Conservation (phyloP, 1,140 invertebrate genomes). For the Orchestia grillus region DNA sequence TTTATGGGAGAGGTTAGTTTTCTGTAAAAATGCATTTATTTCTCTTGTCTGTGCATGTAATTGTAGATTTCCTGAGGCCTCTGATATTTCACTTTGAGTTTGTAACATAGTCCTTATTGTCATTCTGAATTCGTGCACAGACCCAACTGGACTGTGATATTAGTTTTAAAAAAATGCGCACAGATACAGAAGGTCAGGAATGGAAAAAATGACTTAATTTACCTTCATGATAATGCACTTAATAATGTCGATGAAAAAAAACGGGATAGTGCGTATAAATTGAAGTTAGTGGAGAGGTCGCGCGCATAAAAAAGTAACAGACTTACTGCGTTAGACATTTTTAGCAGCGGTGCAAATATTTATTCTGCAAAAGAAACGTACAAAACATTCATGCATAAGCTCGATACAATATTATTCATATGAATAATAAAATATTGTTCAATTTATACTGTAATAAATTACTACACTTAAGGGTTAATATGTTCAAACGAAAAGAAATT, state of each 20-base stretch:
- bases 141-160: background rate
- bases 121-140: too few relatives aligned
- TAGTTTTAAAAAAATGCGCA: background rate
- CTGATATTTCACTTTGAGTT: background rate
- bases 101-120: too few relatives aligned
- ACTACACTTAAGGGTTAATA: background rate
- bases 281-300: background rate
- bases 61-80: background rate
- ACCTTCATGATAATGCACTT: too few relatives aligned
- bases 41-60: background rate
- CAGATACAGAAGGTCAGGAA: background rate
- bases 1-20: conserved; percentile 73
- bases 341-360: too few relatives aligned
- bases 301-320: background rate
- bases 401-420: background rate
- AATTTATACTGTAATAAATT: background rate
- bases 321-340: background rate
- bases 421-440: background rate
- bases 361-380: too few relatives aligned
- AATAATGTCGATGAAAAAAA: too few relatives aligned
- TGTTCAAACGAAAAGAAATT: background rate
- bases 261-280: background rate
- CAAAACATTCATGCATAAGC: background rate
- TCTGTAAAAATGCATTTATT: conserved; percentile 1
- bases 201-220: background rate